Base-by-base conservation (phyloP, 2,888 invertebrate species). In the Heliconius charithonia region DNA sequence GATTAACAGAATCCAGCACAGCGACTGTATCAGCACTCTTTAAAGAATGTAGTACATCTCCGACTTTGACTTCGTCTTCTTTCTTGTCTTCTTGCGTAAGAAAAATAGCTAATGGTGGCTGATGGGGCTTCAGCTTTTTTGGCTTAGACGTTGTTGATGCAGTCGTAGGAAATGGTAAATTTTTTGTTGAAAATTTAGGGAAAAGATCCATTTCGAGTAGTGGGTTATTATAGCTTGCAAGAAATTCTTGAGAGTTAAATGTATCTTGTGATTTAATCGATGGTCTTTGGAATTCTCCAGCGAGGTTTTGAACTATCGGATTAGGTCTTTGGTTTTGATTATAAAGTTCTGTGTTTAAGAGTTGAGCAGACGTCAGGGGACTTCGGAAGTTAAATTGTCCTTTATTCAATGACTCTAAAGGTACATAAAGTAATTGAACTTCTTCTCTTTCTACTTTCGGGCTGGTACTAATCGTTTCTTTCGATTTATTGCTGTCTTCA, bases 61-160 rank as follows among this genome's bases (percentile, higher is more conserved):
- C 94, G 4, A 97, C 95, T 86, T 96, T 96, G 0, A 96, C 94
- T 81, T 95, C 93, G 45, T 92, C 90, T 56, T 93, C 93, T 83
- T 91, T 93, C 78, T 91, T 93, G 6, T 88, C 85, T 84, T 92
- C 91, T 85, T 95, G 95, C n/a, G 94, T 95, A 93, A 98, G 96
- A 87, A 97, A 98, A 83, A 98, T 97, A 2, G 98, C 97, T 70
- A 98, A 89, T 0, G 98, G 98, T 2, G 98, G 98, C 87, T 98
- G 98, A 89, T 98, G 97, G 0, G 98, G 97, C 85, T 97, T 97
- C 1, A 96, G 90, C 86, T 96, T 97, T 76, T 95, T 96, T 0
- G 95, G 92, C 83, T 90, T 94, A 0, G 90, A 89, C 25, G 95
- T 95, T 0, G 94, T 93, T 51, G 94, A 91, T 4, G 92, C 88